Evolutionary conservation across 1,140 invertebrate genomes (phyloP).

Genomic region (Drosophila nikananu): DNA sequence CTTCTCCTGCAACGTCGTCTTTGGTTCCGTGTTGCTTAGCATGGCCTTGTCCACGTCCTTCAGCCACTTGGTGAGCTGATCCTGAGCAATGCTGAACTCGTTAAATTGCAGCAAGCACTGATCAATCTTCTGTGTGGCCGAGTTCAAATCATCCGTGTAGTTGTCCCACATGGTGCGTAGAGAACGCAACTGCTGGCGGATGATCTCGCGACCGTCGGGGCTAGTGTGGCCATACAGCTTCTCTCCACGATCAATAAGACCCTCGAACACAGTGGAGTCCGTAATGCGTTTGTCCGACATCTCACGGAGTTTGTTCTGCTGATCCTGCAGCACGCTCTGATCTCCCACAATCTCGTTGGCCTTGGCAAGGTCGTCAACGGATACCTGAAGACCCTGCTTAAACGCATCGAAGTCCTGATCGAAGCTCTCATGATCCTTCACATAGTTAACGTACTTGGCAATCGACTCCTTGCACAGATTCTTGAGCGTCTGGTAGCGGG

Average conservation of each 20-base stretch:
- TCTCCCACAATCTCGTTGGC: conserved; percentile 95
- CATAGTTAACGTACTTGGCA: conserved; percentile 92
- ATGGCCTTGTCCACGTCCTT: conserved; percentile 96
- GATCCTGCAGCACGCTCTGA: conserved; percentile 92
- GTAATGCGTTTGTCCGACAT: conserved; percentile 92
- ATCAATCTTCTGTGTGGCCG: conserved; percentile 92
- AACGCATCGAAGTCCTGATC: conserved; percentile 92
- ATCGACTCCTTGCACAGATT: conserved; percentile 93
- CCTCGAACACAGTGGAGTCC: conserved; percentile 93
- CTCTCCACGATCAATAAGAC: conserved; percentile 94
- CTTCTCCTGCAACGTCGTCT: conserved; percentile 96
- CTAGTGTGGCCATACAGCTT: conserved; percentile 96
- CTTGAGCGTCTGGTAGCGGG: conserved; percentile 94
- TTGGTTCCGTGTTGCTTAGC: conserved; percentile 95
- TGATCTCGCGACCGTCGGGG: conserved; percentile 96
- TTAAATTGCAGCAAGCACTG: conserved; percentile 95
- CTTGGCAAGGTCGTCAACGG: conserved; percentile 90
- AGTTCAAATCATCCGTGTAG: conserved; percentile 93
- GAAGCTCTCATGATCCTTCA: conserved; percentile 94
- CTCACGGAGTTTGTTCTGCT: conserved; percentile 93
- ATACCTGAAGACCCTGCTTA: conserved; percentile 90
- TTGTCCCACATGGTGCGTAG: conserved; percentile 94
- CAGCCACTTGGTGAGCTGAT: conserved; percentile 96
- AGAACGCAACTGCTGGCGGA: conserved; percentile 94
- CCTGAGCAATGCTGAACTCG: conserved; percentile 94